These are phyloP conservation scores for Engraulis encrasicolus DNA, from an alignment of 2,113 vertebrate genomes.

Conservation along the genomic window DNA sequence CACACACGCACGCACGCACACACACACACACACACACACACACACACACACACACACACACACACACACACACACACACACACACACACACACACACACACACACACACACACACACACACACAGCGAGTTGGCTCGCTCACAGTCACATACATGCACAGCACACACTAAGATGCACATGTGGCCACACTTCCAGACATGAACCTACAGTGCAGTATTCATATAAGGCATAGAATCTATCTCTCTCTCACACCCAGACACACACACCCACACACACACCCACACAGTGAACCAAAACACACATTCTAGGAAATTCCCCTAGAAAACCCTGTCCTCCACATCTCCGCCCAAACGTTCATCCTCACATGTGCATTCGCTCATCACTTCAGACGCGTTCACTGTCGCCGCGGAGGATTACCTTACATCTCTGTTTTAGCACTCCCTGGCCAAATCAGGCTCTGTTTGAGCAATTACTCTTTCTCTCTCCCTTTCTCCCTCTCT, in stretches of 20 bases:
- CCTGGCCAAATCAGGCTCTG: no score
- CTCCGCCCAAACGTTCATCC: background rate
- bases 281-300: background rate
- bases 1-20: background rate
- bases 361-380: background rate
- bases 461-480: no score
- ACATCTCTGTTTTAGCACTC: no score
- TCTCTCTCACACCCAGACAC: background rate
- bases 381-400: background rate
- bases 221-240: no score
- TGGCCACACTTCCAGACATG: background rate
- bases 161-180: no score
- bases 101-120: no score
- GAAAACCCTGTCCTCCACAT: no score
- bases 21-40: background rate
- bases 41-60: background rate
- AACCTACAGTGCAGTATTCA: no score
- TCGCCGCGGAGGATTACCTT: no score
- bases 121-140: no score
- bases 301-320: background rate
- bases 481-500: no score
- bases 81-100: background rate
- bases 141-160: no score
- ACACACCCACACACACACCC: background rate
- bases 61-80: background rate